phyloP scores from a whole-genome alignment of 2,888 invertebrate species.

The Dryobota labecula region DNA sequence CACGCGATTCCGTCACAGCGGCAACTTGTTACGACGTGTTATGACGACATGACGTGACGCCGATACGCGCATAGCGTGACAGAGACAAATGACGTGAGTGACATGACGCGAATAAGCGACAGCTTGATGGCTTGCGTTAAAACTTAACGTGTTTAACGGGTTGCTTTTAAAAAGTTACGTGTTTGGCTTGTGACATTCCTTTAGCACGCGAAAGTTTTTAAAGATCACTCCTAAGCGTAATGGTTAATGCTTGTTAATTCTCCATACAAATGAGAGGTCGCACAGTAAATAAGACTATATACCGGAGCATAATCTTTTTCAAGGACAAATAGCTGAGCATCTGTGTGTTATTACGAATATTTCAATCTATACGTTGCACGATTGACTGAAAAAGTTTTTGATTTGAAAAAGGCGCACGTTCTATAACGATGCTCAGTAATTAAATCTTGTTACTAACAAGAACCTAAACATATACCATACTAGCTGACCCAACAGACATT shows the following conservation, averaged over 20 bases:
- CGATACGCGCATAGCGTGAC: slow-evolving; percentile 57
- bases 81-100: slow-evolving; percentile 60
- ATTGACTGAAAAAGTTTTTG: neutral
- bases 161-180: slow-evolving; percentile 48
- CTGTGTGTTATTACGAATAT: neutral
- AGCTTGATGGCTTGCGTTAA: slow-evolving; percentile 43
- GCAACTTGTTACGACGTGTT: slow-evolving; percentile 61
- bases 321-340: neutral
- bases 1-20: slow-evolving; percentile 42
- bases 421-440: neutral
- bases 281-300: no score
- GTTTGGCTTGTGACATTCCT: slow-evolving; percentile 32
- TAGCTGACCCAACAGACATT: no score
- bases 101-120: slow-evolving; percentile 46
- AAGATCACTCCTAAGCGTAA: no score
- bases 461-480: no score
- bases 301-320: neutral
- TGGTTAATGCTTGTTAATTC: neutral
- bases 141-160: slow-evolving; percentile 35
- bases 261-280: no score
- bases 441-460: neutral
- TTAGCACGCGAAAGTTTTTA: slow-evolving; percentile 9
- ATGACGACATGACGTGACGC: slow-evolving; percentile 57
- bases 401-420: neutral
- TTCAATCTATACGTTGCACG: neutral